Conservation (phyloP, 2,113 vertebrate genomes). For the Notothenia coriiceps region DNA sequence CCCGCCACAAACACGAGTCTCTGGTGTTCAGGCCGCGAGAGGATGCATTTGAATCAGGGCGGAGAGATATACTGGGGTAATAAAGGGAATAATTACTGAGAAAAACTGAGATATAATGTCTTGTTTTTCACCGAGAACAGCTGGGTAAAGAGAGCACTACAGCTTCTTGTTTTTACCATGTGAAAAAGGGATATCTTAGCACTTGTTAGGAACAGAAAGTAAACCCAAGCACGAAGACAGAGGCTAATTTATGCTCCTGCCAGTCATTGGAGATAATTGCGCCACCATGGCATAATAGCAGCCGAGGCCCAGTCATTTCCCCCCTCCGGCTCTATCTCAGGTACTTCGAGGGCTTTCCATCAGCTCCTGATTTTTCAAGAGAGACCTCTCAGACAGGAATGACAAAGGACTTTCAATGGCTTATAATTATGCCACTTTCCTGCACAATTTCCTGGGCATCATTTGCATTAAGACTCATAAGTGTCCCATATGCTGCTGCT, state of each 20-base stretch:
- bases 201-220: slow-evolving; percentile 47
- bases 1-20: slow-evolving; percentile 60
- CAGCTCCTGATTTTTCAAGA: slow-evolving; percentile 78
- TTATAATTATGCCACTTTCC: slow-evolving; percentile 76
- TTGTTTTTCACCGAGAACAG: slow-evolving; percentile 52
- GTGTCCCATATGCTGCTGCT: slow-evolving; percentile 44
- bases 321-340: slow-evolving; percentile 71
- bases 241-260: slow-evolving; percentile 71
- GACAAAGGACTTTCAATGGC: slow-evolving; percentile 76
- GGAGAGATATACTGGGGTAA: slow-evolving; percentile 55
- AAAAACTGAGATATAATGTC: slow-evolving; percentile 53
- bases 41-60: slow-evolving; percentile 49
- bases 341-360: slow-evolving; percentile 72
- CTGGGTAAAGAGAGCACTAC: slow-evolving; percentile 36
- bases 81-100: slow-evolving; percentile 65
- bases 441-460: slow-evolving; percentile 64
- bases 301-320: slow-evolving; percentile 48
- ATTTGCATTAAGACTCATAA: slow-evolving; percentile 71
- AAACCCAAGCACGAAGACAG: slow-evolving; percentile 50
- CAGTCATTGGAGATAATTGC: slow-evolving; percentile 77
- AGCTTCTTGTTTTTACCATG: neutral
- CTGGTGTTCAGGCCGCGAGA: slow-evolving; percentile 56
- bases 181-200: slow-evolving; percentile 47
- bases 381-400: slow-evolving; percentile 77
- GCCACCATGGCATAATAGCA: slow-evolving; percentile 61